Evolutionary conservation across 1,140 invertebrate species (phyloP), one percentile per base, ranked within the genome.

Genomic region (Lycorma delicatula): DNA sequence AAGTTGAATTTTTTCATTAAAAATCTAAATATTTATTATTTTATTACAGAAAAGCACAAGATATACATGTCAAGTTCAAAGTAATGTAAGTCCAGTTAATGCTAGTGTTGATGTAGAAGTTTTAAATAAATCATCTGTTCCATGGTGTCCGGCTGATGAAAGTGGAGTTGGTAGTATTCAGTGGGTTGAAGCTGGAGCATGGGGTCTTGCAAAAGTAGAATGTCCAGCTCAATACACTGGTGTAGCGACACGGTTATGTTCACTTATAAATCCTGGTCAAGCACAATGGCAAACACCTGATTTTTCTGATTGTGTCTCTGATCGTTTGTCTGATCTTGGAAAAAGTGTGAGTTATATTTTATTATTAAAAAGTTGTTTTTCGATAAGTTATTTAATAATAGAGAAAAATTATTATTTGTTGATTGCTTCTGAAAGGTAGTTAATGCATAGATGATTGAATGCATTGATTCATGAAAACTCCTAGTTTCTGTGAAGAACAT

Each of bases 201-300:
- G 81, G 4, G 76, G 77, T 0, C 74, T 77, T 48, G 78, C 78
- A 16, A 64, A 81, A 11, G 70, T 79, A 18, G 75, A 79, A 25
- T 84, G 82, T 59, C 82, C 82, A 18, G 64, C 70, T 50, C 68
- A 77, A 65, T 61, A 61, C 56, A 28, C 47, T 13, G 62, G 66
- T 12, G 16, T 56, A 3, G 63, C 60, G 16, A 60, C 48, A n/a
- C 50, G 63, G 34, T 46, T 58, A 3, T 64, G 63, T 36, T 23
- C 54, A 16, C 48, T 62, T 9, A 58, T 58, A 11, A 22, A 16
- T 7, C 72, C 74, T 16, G 75, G 73, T 13, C 79, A 77, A 28
- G 80, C 85, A 0, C 79, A 80, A 56, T 90, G 87, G 86, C 75
- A 78, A 46, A 69, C 77, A 25, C 84, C 86, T 1, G 84, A 89